These are phyloP conservation scores for Caenorhabditis brenneri DNA, from an alignment of 1,140 invertebrate genomes.

Conservation along the genomic window DNA sequence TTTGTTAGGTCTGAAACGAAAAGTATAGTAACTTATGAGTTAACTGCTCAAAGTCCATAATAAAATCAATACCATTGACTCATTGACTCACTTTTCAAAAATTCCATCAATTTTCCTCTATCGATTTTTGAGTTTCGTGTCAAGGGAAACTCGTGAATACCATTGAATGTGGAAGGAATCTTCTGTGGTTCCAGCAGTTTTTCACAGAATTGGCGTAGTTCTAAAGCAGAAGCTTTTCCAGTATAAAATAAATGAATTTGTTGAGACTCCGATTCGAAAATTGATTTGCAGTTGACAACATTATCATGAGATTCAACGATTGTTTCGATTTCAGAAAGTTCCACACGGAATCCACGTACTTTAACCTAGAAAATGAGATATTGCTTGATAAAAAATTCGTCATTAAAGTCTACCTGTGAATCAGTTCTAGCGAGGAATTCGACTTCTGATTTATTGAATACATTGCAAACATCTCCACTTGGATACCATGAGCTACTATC, in stretches of 20 bases:
- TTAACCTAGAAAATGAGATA: conserved; percentile 15
- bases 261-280: conserved; percentile 18
- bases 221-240: neutral
- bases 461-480: conserved; percentile 51
- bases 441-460: neutral
- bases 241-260: conserved; percentile 41
- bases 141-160: conserved; percentile 48
- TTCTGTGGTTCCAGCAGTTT: conserved; percentile 39
- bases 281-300: neutral
- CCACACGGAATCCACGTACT: conserved; percentile 54
- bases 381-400: too few relatives aligned
- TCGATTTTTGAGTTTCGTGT: conserved; percentile 51
- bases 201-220: conserved; percentile 30
- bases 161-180: conserved; percentile 41
- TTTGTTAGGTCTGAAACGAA: too few relatives aligned
- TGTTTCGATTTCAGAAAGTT: conserved; percentile 50
- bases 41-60: too few relatives aligned
- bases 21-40: too few relatives aligned
- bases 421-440: conserved; percentile 55
- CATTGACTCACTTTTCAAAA: neutral
- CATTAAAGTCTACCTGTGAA: conserved; percentile 5
- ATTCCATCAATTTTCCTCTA: neutral
- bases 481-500: conserved; percentile 21
- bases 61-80: too few relatives aligned
- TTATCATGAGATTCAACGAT: neutral